Conservation (phyloP, 2,797 vertebrate species). For the Acanthurus lineatus region DNA sequence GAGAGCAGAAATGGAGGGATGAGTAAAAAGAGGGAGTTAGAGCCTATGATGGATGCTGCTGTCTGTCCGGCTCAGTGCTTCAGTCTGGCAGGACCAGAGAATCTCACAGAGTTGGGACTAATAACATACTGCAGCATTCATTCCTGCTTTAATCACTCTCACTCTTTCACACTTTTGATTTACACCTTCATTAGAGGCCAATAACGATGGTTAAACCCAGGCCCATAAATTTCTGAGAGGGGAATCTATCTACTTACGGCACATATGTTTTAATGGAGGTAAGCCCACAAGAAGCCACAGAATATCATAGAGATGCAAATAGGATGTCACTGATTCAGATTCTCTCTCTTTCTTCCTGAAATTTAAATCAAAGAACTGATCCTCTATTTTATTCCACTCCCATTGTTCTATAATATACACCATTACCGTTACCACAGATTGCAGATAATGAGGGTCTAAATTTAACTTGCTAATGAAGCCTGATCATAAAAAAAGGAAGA, state of each 20-base stretch:
- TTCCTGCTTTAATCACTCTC: constrained; percentile 22
- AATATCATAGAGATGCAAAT: neutral
- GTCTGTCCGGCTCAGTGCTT: constrained; percentile 11
- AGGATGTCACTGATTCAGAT: neutral
- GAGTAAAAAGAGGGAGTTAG: neutral
- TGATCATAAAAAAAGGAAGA: constrained; percentile 1
- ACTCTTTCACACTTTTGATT: constrained; percentile 36
- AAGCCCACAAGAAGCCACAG: neutral
- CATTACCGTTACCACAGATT: neutral
- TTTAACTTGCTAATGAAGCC: neutral
- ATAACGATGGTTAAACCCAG: constrained; percentile 17
- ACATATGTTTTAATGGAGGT: neutral
- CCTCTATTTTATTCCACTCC: neutral
- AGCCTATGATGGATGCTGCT: constrained; percentile 20
- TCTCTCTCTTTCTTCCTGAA: neutral
- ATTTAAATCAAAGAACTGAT: neutral
- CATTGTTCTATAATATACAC: neutral
- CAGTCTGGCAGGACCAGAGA: constrained; percentile 18
- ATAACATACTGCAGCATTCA: constrained; percentile 34
- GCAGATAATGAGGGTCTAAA: constrained; percentile 1
- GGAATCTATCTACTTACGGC: constrained; percentile 23
- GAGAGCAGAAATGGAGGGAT: neutral
- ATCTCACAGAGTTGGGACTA: neutral
- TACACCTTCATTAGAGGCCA: constrained; percentile 45
- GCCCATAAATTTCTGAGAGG: neutral